Percentiles rank a stretch among this genome's conserved stretches.
Evolutionary conservation across 2,888 invertebrate species (phyloP).

Genomic region (Papilio elwesi): DNA sequence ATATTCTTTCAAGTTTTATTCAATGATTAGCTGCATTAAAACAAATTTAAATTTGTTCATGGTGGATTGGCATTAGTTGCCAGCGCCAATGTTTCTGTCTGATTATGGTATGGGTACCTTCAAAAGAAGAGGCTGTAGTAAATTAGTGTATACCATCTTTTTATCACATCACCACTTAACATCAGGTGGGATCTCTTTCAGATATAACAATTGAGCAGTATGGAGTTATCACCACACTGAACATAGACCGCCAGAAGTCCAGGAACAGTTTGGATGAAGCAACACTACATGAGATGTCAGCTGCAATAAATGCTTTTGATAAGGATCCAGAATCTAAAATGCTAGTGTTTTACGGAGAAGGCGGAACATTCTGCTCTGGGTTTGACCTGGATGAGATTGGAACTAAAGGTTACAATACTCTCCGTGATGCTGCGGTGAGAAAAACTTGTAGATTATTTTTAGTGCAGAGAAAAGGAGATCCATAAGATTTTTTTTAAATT

Average conservation of each 20-base stretch:
- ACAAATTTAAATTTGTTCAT: too few species aligned
- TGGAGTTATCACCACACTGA: conserved; percentile 89
- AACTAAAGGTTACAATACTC: conserved; percentile 67
- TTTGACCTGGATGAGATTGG: conserved; percentile 92
- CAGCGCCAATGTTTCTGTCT: too few species aligned
- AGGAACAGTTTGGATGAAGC: conserved; percentile 92
- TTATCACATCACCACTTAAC: too few species aligned
- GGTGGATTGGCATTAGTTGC: too few species aligned
- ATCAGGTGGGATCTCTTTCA: conserved; percentile 46
- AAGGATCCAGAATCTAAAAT: conserved; percentile 87
- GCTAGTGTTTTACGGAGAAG: conserved; percentile 93
- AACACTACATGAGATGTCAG: conserved; percentile 87
- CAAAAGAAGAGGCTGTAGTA: too few species aligned
- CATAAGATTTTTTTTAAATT: too few species aligned
- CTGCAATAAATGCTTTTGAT: conserved; percentile 92
- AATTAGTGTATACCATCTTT: too few species aligned
- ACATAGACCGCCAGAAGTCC: conserved; percentile 93
- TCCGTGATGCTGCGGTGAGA: conserved; percentile 71
- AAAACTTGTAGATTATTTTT: not conserved
- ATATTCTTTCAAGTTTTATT: too few species aligned
- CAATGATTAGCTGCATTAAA: too few species aligned
- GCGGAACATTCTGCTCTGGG: conserved; percentile 97
- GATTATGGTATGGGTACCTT: too few species aligned
- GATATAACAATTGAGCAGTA: conserved; percentile 85
- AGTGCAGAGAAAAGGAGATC: too few species aligned